phyloP scores from a whole-genome alignment of 1,140 invertebrate species.

The Drosophila nikananu region DNA sequence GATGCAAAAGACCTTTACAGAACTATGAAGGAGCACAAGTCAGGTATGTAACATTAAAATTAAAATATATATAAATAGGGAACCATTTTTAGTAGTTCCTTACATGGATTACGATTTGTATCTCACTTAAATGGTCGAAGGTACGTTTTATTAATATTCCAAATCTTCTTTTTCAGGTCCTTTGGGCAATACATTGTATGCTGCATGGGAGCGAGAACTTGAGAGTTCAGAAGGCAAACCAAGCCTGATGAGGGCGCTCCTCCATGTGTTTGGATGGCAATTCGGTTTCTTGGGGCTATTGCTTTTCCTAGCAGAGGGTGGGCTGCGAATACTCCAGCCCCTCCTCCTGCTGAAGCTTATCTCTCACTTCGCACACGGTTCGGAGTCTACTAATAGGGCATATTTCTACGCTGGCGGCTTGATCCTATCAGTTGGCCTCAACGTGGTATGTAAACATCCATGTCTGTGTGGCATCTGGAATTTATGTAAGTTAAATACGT shows the following conservation, averaged over 20 bases:
- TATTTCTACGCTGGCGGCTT: conserved; percentile 89
- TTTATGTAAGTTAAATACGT: conserved; percentile 86
- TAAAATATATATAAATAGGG: too few species aligned
- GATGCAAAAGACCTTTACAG: conserved; percentile 87
- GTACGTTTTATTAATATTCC: background rate
- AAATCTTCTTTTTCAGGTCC: conserved; percentile 46
- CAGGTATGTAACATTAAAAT: conserved; percentile 61
- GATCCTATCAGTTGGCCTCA: conserved; percentile 89
- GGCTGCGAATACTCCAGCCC: conserved; percentile 88
- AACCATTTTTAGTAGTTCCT: background rate
- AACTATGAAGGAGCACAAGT: conserved; percentile 87
- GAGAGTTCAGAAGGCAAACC: conserved; percentile 48
- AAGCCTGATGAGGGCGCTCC: conserved; percentile 54
- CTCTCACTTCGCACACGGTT: conserved; percentile 86
- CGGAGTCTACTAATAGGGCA: conserved; percentile 86
- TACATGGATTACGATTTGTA: background rate
- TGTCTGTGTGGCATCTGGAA: conserved; percentile 91
- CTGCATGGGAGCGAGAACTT: conserved; percentile 64
- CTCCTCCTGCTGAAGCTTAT: conserved; percentile 90
- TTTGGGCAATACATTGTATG: conserved; percentile 65
- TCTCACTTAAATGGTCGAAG: background rate
- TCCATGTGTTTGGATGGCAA: conserved; percentile 66
- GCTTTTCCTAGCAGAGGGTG: conserved; percentile 63
- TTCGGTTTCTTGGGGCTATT: conserved; percentile 65
- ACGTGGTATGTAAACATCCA: conserved; percentile 91